A percentile compares a stretch with the other conserved stretches of the same genome.
These are phyloP conservation scores for Heliconius eleuchia DNA, from an alignment of 1,140 invertebrate genomes.

Conservation along the genomic window DNA sequence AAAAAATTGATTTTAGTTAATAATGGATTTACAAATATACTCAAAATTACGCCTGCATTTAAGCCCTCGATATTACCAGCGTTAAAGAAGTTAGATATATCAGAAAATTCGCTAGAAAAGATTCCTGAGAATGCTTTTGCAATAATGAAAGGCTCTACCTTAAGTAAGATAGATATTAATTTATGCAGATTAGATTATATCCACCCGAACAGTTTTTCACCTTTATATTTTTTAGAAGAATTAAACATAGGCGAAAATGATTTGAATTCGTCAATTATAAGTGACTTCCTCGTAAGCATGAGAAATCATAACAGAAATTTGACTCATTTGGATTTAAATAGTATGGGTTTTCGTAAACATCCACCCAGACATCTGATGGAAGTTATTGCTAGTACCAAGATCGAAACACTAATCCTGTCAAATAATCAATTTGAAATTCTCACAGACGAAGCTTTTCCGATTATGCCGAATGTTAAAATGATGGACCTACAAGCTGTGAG, in stretches of 20 bases:
- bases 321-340: conserved; percentile 73
- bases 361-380: conserved; percentile 71
- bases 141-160: conserved; percentile 56
- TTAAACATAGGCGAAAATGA: conserved; percentile 79
- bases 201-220: conserved; percentile 73
- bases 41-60: conserved; percentile 57
- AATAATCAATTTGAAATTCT: conserved; percentile 82
- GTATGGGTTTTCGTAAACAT: conserved; percentile 77
- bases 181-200: conserved; percentile 79
- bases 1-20: conserved; percentile 72
- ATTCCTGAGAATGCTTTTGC: conserved; percentile 64
- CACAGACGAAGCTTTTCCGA: conserved; percentile 73
- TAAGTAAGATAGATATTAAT: conserved; percentile 72
- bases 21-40: conserved; percentile 68
- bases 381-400: conserved; percentile 75
- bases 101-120: conserved; percentile 66
- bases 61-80: conserved; percentile 59
- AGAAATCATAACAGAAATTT: conserved; percentile 66
- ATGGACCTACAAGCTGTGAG: conserved; percentile 76
- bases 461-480: conserved; percentile 77
- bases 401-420: conserved; percentile 75
- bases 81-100: conserved; percentile 63
- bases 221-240: conserved; percentile 70
- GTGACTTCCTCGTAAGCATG: conserved; percentile 65
- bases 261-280: conserved; percentile 71